These are phyloP conservation scores for Coptodon bakossiorum DNA, from an alignment of 2,113 vertebrate genomes.

Conservation along the genomic window DNA sequence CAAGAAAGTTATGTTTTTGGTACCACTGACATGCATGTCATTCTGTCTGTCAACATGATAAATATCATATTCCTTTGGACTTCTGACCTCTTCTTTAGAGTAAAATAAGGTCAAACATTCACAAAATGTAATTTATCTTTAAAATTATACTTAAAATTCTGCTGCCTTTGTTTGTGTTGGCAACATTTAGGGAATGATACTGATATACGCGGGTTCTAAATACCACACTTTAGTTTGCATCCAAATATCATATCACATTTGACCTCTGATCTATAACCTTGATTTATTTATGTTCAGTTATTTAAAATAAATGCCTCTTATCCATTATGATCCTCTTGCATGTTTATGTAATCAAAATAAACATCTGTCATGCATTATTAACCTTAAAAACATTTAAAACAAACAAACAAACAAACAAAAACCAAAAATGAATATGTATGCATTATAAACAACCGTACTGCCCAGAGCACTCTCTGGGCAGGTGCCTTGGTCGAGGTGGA, in stretches of 20 bases:
- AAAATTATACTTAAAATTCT: not conserved
- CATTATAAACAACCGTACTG: fast-evolving
- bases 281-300: not conserved
- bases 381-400: not conserved
- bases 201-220: not conserved
- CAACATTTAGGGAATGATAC: not conserved
- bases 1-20: not conserved
- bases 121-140: not conserved
- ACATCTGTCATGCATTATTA: not conserved
- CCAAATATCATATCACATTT: not conserved
- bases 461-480: not conserved
- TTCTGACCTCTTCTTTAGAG: not conserved
- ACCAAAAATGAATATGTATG: not conserved
- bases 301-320: not conserved
- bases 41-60: not conserved
- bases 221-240: not conserved
- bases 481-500: fast-evolving
- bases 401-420: not conserved
- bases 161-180: not conserved
- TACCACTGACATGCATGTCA: not conserved
- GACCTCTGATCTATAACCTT: not conserved
- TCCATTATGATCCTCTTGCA: not conserved
- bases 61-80: not conserved
- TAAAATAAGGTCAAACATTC: not conserved
- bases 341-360: not conserved